Percentiles rank a stretch among this genome's conserved stretches.
Evolutionary conservation across 2,888 invertebrate genomes (phyloP).

Genomic region (Girardia tigrina): DNA sequence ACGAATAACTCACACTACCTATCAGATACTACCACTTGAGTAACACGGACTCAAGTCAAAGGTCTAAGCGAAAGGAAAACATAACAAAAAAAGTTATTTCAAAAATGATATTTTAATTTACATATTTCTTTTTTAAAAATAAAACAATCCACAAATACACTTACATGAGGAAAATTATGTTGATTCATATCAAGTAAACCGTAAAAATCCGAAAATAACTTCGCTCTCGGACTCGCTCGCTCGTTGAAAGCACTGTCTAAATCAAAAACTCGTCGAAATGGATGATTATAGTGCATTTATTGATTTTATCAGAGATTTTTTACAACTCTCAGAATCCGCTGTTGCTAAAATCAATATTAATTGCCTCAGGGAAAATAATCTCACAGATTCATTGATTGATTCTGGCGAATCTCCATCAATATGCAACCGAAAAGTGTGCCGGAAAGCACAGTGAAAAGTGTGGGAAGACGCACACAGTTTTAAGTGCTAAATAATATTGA

Average conservation of each 20-base stretch:
- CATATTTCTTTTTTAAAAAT: no score
- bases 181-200: conserved; percentile 3
- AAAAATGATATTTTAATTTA: no score
- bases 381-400: not conserved
- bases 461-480: no score
- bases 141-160: no score
- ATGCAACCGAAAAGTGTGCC: no score
- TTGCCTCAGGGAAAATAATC: not conserved
- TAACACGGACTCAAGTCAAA: no score
- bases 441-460: no score
- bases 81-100: no score
- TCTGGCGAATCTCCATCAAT: not conserved
- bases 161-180: not conserved
- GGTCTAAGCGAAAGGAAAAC: no score
- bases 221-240: not conserved
- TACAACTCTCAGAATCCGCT: not conserved
- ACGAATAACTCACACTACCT: no score
- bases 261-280: not conserved
- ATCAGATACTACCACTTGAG: no score
- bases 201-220: not conserved
- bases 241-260: conserved; percentile 13
- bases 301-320: not conserved
- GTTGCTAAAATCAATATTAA: conserved; percentile 10
- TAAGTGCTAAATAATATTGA: no score
- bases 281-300: conserved; percentile 15